These are phyloP conservation scores for Himalopsyche kuldschensis DNA, from an alignment of 2,888 invertebrate species.

Conservation along the genomic window DNA sequence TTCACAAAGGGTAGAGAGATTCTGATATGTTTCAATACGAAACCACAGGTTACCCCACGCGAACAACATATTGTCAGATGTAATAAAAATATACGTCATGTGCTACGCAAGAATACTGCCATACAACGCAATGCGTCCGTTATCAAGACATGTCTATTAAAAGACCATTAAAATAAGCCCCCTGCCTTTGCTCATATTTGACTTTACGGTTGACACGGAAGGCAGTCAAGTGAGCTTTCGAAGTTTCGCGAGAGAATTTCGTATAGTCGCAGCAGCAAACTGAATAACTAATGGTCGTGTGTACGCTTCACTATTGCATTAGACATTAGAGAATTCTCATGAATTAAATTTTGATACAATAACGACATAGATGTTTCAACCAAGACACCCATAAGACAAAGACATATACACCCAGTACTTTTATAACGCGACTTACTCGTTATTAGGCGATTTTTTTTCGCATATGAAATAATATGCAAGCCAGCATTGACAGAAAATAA, in stretches of 20 bases:
- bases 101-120: not conserved
- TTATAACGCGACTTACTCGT: too few species aligned
- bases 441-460: too few species aligned
- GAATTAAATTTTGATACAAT: too few species aligned
- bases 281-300: not conserved
- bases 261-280: not conserved
- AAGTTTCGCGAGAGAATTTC: not conserved
- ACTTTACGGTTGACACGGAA: not conserved
- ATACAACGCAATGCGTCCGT: not conserved
- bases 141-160: not conserved
- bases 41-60: not conserved
- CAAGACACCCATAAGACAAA: too few species aligned
- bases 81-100: not conserved
- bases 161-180: not conserved
- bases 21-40: too few species aligned
- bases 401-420: too few species aligned
- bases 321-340: too few species aligned
- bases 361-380: too few species aligned
- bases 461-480: too few species aligned
- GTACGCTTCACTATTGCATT: not conserved
- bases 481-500: too few species aligned
- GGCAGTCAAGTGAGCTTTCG: not conserved
- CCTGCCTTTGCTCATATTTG: not conserved
- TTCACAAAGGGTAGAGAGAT: too few species aligned
- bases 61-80: not conserved